Evolutionary conservation across 2,113 vertebrate species (phyloP), one percentile per base, ranked within the genome.

Genomic region (Nipponia nippon): DNA sequence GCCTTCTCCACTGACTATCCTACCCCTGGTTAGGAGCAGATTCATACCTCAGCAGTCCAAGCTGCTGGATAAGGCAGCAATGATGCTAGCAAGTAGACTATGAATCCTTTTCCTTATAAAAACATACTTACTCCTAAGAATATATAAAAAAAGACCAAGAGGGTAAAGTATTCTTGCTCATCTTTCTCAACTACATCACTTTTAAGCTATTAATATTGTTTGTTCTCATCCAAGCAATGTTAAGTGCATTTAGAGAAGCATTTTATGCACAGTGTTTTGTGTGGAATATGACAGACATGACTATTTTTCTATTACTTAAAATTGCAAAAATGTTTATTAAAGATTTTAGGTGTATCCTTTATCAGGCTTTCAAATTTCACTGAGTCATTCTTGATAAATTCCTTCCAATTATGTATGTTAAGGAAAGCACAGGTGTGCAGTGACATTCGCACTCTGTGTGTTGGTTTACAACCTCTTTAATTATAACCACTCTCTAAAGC

Each of bases 391-490:
- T 55, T 36, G 67, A 81, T 56, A 83, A 63, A 83, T 92, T 90
- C 76, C 14, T 83, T 87, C 25, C 19, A 58, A 29, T 52, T 65
- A 32, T 22, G 11, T 19, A 32, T 40, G 22, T 59, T 8, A 44
- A 62, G 29, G 22, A 50, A 44, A 27, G 10, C 8, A 94, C 70
- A 92, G 92, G 84, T 92, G 23, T 86, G 63, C 52, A 63, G 55
- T 77, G 73, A 79, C 96, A 81, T 88, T 91, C 93, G 76, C 63
- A 89, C 97, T 87, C 27, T 87, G 56, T 19, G 21, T 83, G 93
- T 93, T 95, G 52, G 86, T 97, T 98, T 97, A 97, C 83, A 98
- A 96, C 95, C 93, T 96, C 95, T 97, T 98, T 95, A 97, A 98
- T 98, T 97, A 98, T 50, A 95, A 90, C 40, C 16, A 36, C 72